A percentile compares a stretch with the other conserved stretches of the same genome.
These are phyloP conservation scores for Epizoanthus rinbou DNA, from an alignment of 92 coral and sea anemone genomes.

Conservation along the genomic window DNA sequence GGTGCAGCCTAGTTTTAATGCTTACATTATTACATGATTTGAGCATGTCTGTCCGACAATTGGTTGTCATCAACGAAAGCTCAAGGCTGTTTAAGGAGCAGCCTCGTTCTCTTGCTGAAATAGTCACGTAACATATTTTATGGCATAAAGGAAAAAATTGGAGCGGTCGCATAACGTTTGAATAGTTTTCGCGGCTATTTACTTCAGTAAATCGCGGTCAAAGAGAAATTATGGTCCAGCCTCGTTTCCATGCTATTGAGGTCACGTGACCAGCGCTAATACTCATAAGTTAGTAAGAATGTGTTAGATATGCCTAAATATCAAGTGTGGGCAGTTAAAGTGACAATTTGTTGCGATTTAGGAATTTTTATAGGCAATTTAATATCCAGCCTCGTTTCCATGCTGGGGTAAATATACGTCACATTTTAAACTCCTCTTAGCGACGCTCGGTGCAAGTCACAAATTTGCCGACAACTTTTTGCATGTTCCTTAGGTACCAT, in stretches of 20 bases:
- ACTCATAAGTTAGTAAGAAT: neutral
- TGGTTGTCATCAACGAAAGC: too few species aligned
- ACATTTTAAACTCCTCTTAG: constrained; percentile 36
- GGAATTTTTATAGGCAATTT: constrained; percentile 39
- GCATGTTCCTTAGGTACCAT: constrained; percentile 51
- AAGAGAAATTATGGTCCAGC: constrained; percentile 13
- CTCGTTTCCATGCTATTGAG: constrained; percentile 37
- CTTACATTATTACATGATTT: too few species aligned
- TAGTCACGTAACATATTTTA: neutral
- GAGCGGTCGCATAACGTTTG: neutral
- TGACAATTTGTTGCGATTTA: constrained; percentile 1
- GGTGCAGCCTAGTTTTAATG: too few species aligned
- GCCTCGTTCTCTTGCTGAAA: constrained; percentile 1
- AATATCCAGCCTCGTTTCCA: constrained; percentile 56
- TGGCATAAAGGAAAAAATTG: too few species aligned
- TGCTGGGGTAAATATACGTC: constrained; percentile 40
- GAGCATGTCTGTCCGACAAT: too few species aligned
- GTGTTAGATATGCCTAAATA: neutral
- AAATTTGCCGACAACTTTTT: constrained; percentile 56
- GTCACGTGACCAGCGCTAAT: constrained; percentile 39
- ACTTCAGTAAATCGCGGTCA: constrained; percentile 5
- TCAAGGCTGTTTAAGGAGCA: neutral
- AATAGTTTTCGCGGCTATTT: neutral
- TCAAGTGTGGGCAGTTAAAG: constrained; percentile 23
- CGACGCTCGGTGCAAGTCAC: constrained; percentile 42